Base-by-base conservation (phyloP, 2,888 invertebrate genomes). In the Bugula neritina region DNA sequence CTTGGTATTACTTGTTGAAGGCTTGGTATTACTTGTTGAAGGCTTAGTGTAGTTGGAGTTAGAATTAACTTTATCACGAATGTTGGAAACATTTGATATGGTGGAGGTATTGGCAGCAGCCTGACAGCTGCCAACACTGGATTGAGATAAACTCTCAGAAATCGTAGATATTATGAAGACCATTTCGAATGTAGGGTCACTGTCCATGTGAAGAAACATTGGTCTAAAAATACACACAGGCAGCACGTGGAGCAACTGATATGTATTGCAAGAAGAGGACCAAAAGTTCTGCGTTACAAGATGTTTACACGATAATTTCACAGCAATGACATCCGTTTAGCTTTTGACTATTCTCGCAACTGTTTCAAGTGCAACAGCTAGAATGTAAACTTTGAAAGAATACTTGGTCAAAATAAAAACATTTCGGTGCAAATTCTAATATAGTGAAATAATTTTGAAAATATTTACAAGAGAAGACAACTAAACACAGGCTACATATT, bases 111-210 rank as follows among this genome's bases (percentile, higher is more conserved):
- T 63, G 34, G 63, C 21, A 25, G 3, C 23, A 57, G 57, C 57
- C 3, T 5, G 13, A 25, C n/a, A 10, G 27, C 63, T 63, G n/a
- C 25, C 31, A 2, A 13, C 27, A 34, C 63, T 72, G 1, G 69
- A 25, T 17, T 70, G 54, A 1, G 71, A 0, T 23, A 54, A 76
- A 72, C 88, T 88, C 1, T 84, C 87, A 79, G 89, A 89, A 57
- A 91, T 84, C 0, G 92, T 93, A 5, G 94, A 92, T 77, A 93
- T 86, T 0, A 94, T 90, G 80, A 93, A 89, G 78, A 90, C 89
- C 25, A 90, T 90, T 85, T 92, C 91, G 83, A 92, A 92, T 69
- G 90, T 88, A 27, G 88, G 85, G 72, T 88, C 88, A 83, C 90
- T 90, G 77, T 90, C 89, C n/a, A 91, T 86, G 75, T 90, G 87